These are phyloP conservation scores for Philonicus albiceps DNA, from an alignment of 2,888 invertebrate species.

Conservation along the genomic window DNA sequence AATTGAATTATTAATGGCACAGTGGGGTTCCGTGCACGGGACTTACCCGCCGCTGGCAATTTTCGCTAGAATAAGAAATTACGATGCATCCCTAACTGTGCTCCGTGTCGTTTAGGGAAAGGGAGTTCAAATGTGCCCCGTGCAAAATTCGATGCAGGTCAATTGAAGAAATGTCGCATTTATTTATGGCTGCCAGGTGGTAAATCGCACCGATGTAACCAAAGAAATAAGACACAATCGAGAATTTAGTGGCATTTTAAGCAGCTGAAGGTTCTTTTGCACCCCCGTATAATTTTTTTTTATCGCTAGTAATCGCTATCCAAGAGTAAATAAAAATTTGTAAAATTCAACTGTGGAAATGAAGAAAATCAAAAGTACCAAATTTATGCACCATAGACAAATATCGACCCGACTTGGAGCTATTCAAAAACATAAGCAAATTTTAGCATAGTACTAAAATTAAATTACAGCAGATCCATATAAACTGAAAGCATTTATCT, in stretches of 20 bases:
- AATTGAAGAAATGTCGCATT: constrained; percentile 8
- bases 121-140: background rate
- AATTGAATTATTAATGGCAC: background rate
- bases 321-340: too few species aligned
- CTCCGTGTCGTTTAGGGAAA: background rate
- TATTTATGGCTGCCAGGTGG: background rate
- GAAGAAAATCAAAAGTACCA: too few species aligned
- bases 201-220: background rate
- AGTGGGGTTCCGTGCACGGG: background rate
- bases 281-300: background rate
- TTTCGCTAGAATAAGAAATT: background rate
- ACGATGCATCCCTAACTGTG: background rate
- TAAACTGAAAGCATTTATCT: background rate
- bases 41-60: background rate
- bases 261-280: background rate
- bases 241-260: background rate
- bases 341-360: too few species aligned
- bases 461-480: background rate
- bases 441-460: too few species aligned
- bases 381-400: too few species aligned
- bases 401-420: too few species aligned
- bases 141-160: constrained; percentile 18
- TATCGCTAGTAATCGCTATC: background rate
- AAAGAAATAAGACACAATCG: background rate
- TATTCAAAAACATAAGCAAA: too few species aligned